Base-by-base conservation (phyloP, 2,113 vertebrate species). In the Oplegnathus fasciatus region DNA sequence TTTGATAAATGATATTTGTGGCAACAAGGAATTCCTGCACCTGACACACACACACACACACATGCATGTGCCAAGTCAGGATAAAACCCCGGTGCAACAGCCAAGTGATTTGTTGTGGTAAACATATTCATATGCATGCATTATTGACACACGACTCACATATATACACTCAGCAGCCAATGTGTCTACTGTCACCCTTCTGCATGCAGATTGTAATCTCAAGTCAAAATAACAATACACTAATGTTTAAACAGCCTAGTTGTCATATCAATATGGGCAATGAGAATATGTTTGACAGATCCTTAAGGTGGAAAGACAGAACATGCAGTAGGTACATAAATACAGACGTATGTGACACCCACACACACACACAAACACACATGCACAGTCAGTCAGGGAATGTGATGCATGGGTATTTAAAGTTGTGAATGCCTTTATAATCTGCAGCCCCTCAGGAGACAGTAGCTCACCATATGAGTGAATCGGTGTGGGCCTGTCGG, bases 401-500 rank as follows among this genome's bases (percentile, higher is more conserved):
- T 81, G 83, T 79, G 86, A 86, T 89, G 89, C 80, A 84, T 66
- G 87, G 83, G 87, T 90, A 92, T 93, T 90, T 94, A 92, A 92
- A 94, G 89, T 88, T 83, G 88, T 78, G 91, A 91, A 92, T 88
- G 88, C 86, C 86, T 93, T 92, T 88, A 89, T 93, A 90, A 93
- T 92, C 85, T 91, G 74, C 71, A 80, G 87, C 85, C 85, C 93
- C 91, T 93, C 82, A 91, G 92, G 94, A 95, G 91, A 94, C 85
- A 86, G 89, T 85, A 62, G 77, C 89, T 84, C 89, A 54, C 86
- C 87, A 84, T 93, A 85, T 86, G 91, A 92, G 94, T 80, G 89
- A 87, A 86, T 88, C 88, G 80, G 94, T 94, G 89, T 93, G 92
- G 87, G 92, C 87, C 91, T 91, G 93, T 93, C 88, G 84, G 90